Conservation (phyloP, 2,113 vertebrate species). For the Sardina pilchardus region DNA sequence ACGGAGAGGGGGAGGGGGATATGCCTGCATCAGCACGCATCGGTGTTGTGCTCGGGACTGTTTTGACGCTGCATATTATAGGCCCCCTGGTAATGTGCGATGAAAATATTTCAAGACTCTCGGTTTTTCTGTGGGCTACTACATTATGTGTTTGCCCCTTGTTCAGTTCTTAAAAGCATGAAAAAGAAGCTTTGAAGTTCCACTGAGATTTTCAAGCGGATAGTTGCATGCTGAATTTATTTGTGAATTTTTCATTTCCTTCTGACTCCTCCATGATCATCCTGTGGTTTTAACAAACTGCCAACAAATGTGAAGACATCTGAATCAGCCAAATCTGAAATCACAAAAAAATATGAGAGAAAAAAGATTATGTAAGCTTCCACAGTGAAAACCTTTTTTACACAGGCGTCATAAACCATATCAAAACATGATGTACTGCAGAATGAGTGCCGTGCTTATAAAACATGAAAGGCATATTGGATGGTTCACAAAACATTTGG, state of each 20-base stretch:
- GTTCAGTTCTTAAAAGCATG: not conserved
- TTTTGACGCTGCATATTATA: slow-evolving; percentile 10
- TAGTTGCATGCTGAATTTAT: not conserved
- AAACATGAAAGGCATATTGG: not conserved
- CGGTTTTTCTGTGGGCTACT: not conserved
- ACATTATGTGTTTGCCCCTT: not conserved
- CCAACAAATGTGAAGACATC: slow-evolving; percentile 8
- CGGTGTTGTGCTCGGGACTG: not conserved
- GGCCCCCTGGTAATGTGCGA: not conserved
- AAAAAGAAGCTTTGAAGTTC: not conserved
- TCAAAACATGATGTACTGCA: not conserved
- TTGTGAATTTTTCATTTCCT: not conserved
- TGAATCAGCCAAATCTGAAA: not conserved
- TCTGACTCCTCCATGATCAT: not conserved
- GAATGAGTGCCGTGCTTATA: not conserved
- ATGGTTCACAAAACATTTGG: not conserved
- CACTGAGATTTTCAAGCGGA: not conserved
- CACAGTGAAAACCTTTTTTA: not conserved
- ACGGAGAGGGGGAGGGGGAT: slow-evolving; percentile 47
- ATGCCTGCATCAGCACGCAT: slow-evolving; percentile 53
- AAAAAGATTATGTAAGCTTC: not conserved
- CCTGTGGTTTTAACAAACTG: not conserved
- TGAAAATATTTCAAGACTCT: slow-evolving; percentile 31
- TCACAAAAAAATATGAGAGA: not conserved
- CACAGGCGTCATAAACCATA: not conserved